Evolutionary conservation across 2,888 invertebrate genomes (phyloP).

Genomic region (Lasioglossum marginatum): DNA sequence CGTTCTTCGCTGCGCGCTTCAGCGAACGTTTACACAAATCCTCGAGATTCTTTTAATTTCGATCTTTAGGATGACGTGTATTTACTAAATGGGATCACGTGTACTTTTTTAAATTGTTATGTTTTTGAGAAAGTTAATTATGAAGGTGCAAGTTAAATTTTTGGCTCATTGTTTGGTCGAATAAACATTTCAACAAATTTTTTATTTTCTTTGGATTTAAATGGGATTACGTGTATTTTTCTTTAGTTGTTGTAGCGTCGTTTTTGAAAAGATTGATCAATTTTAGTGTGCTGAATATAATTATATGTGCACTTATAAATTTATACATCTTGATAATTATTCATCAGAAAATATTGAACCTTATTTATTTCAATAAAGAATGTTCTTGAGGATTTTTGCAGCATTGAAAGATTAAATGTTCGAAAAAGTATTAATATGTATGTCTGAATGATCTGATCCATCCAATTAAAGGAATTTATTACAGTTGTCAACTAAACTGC

Average conservation of each 20-base stretch:
- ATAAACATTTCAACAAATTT: neutral
- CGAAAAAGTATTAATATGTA: neutral
- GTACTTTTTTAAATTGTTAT: no score
- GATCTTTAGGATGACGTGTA: neutral
- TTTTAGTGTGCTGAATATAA: no score
- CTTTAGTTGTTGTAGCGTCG: no score
- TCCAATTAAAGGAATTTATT: neutral
- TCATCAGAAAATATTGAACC: neutral
- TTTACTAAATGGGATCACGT: no score
- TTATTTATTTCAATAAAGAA: neutral
- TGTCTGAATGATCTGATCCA: neutral
- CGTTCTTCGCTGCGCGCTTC: neutral
- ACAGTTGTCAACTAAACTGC: neutral
- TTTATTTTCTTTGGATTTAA: no score
- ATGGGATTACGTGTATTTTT: no score
- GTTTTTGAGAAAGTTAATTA: no score
- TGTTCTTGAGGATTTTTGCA: neutral
- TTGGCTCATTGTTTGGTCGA: neutral
- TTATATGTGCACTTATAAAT: neutral
- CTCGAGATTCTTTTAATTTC: neutral
- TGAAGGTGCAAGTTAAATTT: no score
- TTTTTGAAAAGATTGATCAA: no score
- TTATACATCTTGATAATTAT: neutral
- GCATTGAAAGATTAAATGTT: neutral
- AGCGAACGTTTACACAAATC: neutral